Evolutionary conservation across 2,888 invertebrate species (phyloP).

Genomic region (Baccha elongata): DNA sequence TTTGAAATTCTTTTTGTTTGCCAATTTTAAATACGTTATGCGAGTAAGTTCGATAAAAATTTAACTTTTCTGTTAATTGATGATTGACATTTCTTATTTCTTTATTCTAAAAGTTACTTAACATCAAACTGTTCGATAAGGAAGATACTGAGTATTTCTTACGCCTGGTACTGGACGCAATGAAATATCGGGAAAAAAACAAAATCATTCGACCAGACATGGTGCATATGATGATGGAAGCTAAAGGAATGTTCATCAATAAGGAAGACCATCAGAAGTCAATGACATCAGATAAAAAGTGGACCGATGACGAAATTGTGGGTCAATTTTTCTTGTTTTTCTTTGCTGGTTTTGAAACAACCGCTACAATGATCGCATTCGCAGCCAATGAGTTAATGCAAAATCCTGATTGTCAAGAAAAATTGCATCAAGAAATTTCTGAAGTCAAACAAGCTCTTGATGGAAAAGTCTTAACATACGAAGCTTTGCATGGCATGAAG

Average conservation of each 20-base stretch:
- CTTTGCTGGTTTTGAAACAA: too few species aligned
- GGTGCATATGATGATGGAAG: constrained; percentile 84
- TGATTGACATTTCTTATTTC: neutral
- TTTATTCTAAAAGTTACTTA: constrained; percentile 59
- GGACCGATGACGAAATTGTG: too few species aligned
- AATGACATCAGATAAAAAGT: constrained; percentile 76
- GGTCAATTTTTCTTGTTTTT: too few species aligned
- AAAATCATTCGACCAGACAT: constrained; percentile 84
- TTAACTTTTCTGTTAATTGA: neutral
- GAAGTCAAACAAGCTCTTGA: constrained; percentile 81
- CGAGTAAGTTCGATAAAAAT: constrained; percentile 75
- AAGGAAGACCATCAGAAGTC: constrained; percentile 76
- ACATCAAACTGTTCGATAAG: constrained; percentile 78
- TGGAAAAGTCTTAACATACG: constrained; percentile 83
- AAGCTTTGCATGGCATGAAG: constrained; percentile 84
- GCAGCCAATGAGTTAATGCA: too few species aligned
- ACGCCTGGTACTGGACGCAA: constrained; percentile 81
- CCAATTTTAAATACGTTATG: constrained; percentile 70
- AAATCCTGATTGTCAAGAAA: constrained; percentile 85
- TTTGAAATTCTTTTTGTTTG: constrained; percentile 75
- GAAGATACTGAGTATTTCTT: constrained; percentile 80
- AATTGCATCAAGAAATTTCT: constrained; percentile 84
- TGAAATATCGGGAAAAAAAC: constrained; percentile 82
- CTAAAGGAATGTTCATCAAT: constrained; percentile 76
- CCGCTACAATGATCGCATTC: too few species aligned